Percentiles rank a stretch among this genome's conserved stretches.
Conservation (phyloP, 2,113 vertebrate species). For the Protobothrops mucrosquamatus region DNA sequence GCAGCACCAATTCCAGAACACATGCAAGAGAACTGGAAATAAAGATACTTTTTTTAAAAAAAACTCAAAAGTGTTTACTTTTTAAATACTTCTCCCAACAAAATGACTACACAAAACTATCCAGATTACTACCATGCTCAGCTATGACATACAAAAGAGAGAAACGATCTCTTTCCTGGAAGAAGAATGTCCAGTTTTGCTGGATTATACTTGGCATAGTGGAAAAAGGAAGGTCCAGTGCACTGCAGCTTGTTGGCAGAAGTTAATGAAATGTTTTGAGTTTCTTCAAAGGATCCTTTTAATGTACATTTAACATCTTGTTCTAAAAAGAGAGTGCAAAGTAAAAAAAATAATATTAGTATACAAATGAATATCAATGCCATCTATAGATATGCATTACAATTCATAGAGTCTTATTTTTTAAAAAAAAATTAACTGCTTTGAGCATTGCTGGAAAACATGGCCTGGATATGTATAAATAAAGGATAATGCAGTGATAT, state of each 20-base stretch:
- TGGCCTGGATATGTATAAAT: background rate
- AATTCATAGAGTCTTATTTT: background rate
- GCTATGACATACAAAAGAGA: conserved; percentile 54
- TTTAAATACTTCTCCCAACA: background rate
- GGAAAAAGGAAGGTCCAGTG: conserved; percentile 62
- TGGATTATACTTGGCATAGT: conserved; percentile 73
- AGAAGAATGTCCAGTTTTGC: conserved; percentile 54
- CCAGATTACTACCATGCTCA: conserved; percentile 19
- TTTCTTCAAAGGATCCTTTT: conserved; percentile 75
- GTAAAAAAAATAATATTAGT: conserved; percentile 11
- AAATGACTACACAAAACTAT: conserved; percentile 10
- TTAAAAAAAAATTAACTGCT: background rate
- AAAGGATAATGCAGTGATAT: background rate
- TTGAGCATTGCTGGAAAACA: background rate
- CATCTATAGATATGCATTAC: background rate
- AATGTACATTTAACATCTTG: conserved; percentile 68
- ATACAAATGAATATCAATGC: background rate
- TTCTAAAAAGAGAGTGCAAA: conserved; percentile 52
- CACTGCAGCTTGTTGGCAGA: background rate
- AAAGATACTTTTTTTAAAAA: background rate
- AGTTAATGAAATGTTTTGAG: conserved; percentile 40
- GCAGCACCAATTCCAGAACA: conserved; percentile 16
- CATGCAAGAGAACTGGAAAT: conserved; percentile 58
- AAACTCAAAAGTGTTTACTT: conserved; percentile 9
- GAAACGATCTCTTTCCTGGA: conserved; percentile 51